Evolutionary conservation across 2,797 vertebrate species (phyloP).

Genomic region (Holocentrus rufus): DNA sequence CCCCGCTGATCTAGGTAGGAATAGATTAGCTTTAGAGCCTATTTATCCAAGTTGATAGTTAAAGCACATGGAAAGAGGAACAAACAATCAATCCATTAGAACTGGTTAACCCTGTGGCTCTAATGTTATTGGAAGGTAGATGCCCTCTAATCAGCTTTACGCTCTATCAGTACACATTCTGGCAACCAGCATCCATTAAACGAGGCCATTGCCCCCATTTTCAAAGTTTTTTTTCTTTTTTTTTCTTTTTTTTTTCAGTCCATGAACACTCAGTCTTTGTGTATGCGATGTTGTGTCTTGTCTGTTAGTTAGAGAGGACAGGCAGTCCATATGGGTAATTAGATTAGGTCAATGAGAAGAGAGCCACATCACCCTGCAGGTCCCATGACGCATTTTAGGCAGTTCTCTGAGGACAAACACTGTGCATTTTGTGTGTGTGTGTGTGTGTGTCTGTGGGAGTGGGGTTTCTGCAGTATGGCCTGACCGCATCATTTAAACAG

Average conservation of each 20-base stretch:
- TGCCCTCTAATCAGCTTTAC: constrained; percentile 85
- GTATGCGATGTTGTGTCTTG: constrained; percentile 41
- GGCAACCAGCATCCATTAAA: constrained; percentile 84
- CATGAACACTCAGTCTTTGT: constrained; percentile 48
- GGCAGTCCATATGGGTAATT: constrained; percentile 59
- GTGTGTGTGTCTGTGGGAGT: too few species aligned
- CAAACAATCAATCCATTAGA: constrained; percentile 71
- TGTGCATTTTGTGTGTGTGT: not conserved
- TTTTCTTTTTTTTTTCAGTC: too few species aligned
- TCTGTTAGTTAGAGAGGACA: constrained; percentile 52
- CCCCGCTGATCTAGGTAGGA: constrained; percentile 52
- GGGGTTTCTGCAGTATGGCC: not conserved
- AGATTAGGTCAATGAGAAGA: constrained; percentile 55
- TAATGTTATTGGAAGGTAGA: constrained; percentile 83
- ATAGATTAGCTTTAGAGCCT: constrained; percentile 62
- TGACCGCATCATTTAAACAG: not conserved
- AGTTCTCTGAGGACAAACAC: not conserved
- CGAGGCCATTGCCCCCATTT: constrained; percentile 42
- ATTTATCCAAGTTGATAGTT: constrained; percentile 74
- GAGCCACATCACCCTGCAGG: constrained; percentile 37
- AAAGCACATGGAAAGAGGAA: constrained; percentile 71
- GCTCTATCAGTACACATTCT: constrained; percentile 85
- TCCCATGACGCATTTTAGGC: constrained; percentile 57
- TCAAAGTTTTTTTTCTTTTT: constrained; percentile 10
- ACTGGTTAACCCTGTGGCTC: constrained; percentile 77